phyloP scores from a whole-genome alignment of 2,113 vertebrate genomes.

The Lophius piscatorius region DNA sequence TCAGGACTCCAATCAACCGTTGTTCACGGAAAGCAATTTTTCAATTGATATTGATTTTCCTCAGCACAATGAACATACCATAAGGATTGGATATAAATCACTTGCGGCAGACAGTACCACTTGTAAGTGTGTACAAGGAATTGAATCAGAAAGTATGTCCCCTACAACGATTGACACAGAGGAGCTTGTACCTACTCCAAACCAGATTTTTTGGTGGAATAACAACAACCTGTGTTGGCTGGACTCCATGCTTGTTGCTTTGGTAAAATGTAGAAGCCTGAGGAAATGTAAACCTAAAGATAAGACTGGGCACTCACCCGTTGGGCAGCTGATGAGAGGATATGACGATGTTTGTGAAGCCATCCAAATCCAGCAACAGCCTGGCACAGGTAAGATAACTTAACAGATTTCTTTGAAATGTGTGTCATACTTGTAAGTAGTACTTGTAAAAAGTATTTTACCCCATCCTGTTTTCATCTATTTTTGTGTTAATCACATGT shows the following conservation, averaged over 20 bases:
- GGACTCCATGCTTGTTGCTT: constrained; percentile 85
- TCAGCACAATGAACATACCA: background rate
- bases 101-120: background rate
- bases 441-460: too few species aligned
- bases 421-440: too few species aligned
- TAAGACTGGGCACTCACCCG: constrained; percentile 58
- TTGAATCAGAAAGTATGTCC: constrained; percentile 9
- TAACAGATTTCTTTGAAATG: too few species aligned
- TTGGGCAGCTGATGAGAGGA: constrained; percentile 78
- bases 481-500: too few species aligned
- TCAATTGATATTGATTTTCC: background rate
- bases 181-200: constrained; percentile 43
- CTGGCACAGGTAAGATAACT: constrained; percentile 60
- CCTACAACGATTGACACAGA: background rate
- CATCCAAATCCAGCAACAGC: constrained; percentile 66
- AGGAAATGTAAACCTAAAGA: constrained; percentile 47
- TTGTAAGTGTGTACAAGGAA: background rate
- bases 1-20: background rate
- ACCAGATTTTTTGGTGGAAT: constrained; percentile 87
- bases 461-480: too few species aligned
- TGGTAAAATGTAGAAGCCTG: constrained; percentile 85
- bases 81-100: background rate
- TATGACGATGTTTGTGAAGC: constrained; percentile 78
- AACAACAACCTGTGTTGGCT: constrained; percentile 87
- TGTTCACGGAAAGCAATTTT: background rate